A percentile compares a stretch with the other conserved stretches of the same genome.
Conservation (phyloP, 2,888 invertebrate species). For the Villa cingulata region DNA sequence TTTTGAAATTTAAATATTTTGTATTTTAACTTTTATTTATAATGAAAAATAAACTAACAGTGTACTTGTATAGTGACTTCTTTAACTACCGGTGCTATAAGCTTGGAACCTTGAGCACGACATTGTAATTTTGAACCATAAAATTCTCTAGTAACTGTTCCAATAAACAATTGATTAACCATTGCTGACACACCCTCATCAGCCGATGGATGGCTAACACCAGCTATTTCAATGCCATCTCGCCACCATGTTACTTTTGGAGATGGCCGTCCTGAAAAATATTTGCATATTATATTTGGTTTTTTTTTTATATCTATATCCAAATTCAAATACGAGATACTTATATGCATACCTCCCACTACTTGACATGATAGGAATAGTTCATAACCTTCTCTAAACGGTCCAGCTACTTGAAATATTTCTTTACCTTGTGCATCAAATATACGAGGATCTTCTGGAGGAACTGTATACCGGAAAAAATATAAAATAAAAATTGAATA, state of each 20-base stretch:
- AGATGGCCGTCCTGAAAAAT: slow-evolving; percentile 54
- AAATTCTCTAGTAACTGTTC: slow-evolving; percentile 55
- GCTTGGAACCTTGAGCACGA: slow-evolving; percentile 58
- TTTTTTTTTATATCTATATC: too few relatives aligned
- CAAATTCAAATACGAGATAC: too few relatives aligned
- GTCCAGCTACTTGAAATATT: slow-evolving; percentile 64
- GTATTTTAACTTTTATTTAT: slow-evolving; percentile 1
- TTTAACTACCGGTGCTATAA: slow-evolving; percentile 52
- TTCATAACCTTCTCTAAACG: slow-evolving; percentile 75
- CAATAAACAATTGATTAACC: slow-evolving; percentile 64
- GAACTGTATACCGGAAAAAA: slow-evolving; percentile 42
- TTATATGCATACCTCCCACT: slow-evolving; percentile 76
- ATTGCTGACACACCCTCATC: slow-evolving; percentile 46
- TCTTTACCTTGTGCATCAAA: slow-evolving; percentile 72
- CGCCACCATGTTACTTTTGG: slow-evolving; percentile 77
- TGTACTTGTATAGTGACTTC: slow-evolving; percentile 65
- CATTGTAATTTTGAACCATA: slow-evolving; percentile 65
- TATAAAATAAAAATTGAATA: too few relatives aligned
- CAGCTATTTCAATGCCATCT: slow-evolving; percentile 58
- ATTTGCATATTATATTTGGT: too few relatives aligned
- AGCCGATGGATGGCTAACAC: slow-evolving; percentile 49
- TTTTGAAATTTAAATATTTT: slow-evolving; percentile 1
- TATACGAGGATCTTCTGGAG: slow-evolving; percentile 66
- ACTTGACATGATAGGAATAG: slow-evolving; percentile 75
- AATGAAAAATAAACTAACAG: slow-evolving; percentile 43